A percentile compares a stretch with the other conserved stretches of the same genome.
Conservation (phyloP, 2,113 vertebrate species). For the Sceloporus undulatus region DNA sequence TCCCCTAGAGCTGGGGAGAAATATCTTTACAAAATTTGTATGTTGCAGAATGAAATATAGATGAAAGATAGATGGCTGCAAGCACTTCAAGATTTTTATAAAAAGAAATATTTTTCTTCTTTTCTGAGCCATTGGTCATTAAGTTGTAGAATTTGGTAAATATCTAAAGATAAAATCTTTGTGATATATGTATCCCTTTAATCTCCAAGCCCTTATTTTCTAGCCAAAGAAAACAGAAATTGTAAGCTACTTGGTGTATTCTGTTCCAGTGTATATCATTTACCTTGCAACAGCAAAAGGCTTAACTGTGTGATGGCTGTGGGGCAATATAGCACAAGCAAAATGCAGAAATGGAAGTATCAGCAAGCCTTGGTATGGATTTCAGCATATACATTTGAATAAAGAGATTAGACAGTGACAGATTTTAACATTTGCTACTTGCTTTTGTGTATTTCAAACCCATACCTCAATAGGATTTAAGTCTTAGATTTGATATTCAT, state of each 20-base stretch:
- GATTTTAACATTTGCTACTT: constrained; percentile 69
- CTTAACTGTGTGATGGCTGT: neutral
- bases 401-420: constrained; percentile 57
- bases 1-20: neutral
- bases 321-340: accelerated
- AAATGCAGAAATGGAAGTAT: constrained; percentile 3
- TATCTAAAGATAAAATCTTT: neutral
- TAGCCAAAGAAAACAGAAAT: neutral
- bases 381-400: constrained; percentile 60
- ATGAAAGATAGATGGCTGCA: neutral
- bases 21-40: constrained; percentile 2
- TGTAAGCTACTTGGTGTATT: neutral
- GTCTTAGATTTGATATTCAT: constrained; percentile 88
- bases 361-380: constrained; percentile 52
- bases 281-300: neutral
- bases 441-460: constrained; percentile 82
- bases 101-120: neutral
- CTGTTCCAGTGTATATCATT: neutral
- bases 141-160: neutral
- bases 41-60: neutral
- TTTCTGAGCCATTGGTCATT: neutral
- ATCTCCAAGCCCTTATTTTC: neutral
- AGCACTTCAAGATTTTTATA: too few relatives aligned
- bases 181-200: neutral
- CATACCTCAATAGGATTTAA: constrained; percentile 84